A percentile compares a stretch with the other conserved stretches of the same genome.
Evolutionary conservation across 2,113 vertebrate genomes (phyloP).

Genomic region (Taxidea taxus): DNA sequence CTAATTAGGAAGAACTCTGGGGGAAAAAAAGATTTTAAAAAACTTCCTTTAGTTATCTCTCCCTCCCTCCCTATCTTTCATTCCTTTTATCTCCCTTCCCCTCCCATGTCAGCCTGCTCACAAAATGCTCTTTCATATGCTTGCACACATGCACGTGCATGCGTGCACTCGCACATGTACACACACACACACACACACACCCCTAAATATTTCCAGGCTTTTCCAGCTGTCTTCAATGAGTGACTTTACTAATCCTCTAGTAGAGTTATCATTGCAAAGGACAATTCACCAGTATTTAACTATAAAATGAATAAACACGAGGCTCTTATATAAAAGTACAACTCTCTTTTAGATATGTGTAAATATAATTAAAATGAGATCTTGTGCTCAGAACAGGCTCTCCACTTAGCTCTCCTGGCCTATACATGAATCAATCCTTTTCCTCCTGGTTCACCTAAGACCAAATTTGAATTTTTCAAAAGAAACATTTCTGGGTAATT

Average conservation of each 20-base stretch:
- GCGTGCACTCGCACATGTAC: too few relatives aligned
- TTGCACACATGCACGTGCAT: not conserved
- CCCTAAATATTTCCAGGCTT: not conserved
- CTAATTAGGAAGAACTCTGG: not conserved
- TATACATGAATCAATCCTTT: not conserved
- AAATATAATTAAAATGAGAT: not conserved
- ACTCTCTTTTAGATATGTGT: not conserved
- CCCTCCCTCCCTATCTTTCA: rapidly evolving
- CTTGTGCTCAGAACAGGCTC: not conserved
- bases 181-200: not conserved
- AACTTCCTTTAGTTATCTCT: not conserved
- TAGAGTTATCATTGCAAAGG: not conserved
- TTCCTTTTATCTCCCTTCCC: not conserved
- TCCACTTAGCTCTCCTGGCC: not conserved
- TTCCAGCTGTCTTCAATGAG: not conserved
- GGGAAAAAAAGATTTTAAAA: not conserved
- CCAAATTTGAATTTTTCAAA: not conserved
- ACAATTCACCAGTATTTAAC: not conserved
- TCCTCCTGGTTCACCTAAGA: not conserved
- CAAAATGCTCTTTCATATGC: not conserved
- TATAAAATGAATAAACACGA: not conserved
- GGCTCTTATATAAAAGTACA: not conserved
- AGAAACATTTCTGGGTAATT: not conserved
- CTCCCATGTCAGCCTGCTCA: not conserved
- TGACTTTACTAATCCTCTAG: not conserved